A percentile compares a stretch with the other conserved stretches of the same genome.
Evolutionary conservation across 2,888 invertebrate genomes (phyloP).

Genomic region (Scelioninae gen. 2): DNA sequence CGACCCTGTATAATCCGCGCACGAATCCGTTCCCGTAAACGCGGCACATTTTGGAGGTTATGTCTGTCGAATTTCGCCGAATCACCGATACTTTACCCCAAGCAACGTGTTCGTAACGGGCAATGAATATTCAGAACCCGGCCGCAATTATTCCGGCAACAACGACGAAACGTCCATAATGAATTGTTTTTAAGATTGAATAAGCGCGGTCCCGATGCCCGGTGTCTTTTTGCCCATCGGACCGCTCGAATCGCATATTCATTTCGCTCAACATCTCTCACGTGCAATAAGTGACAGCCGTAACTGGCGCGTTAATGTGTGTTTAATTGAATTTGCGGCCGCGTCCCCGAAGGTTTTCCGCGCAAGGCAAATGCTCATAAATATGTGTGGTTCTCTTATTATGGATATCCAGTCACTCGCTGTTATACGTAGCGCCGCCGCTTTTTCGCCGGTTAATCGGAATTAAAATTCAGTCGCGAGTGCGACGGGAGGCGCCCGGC

Average conservation of each 20-base stretch:
- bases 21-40: too few species aligned
- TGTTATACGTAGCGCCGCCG: constrained; percentile 59
- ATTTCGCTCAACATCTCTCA: constrained; percentile 53
- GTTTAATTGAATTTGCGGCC: constrained; percentile 61
- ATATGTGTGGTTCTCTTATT: constrained; percentile 59
- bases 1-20: too few species aligned
- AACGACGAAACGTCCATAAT: constrained; percentile 40
- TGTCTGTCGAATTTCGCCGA: too few species aligned
- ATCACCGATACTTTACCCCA: too few species aligned
- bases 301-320: constrained; percentile 60
- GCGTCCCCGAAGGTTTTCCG: constrained; percentile 58
- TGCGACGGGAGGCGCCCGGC: constrained; percentile 58
- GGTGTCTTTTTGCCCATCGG: constrained; percentile 44
- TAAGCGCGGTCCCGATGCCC: constrained; percentile 29
- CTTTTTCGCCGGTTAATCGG: constrained; percentile 68
- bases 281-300: constrained; percentile 60
- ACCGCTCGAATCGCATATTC: constrained; percentile 57
- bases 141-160: constrained; percentile 32
- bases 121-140: constrained; percentile 49
- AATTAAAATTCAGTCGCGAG: constrained; percentile 71
- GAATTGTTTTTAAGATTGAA: constrained; percentile 50
- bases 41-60: too few species aligned
- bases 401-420: constrained; percentile 57
- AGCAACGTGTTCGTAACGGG: constrained; percentile 25
- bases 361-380: constrained; percentile 57